Evolutionary conservation across 2,797 vertebrate species (phyloP).

Genomic region (Tangara arthus): DNA sequence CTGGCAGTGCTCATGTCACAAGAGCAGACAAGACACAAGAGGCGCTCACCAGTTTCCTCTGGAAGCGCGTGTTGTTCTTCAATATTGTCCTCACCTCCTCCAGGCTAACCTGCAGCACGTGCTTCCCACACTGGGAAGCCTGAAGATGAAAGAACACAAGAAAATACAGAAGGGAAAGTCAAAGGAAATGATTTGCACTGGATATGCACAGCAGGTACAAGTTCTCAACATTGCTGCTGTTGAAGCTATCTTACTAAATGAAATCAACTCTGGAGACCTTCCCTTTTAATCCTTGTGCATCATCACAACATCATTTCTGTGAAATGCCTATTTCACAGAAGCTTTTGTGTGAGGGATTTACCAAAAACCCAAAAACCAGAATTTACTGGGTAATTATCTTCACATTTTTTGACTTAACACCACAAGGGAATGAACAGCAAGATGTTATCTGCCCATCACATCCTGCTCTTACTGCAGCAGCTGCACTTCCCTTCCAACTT

Average conservation of each 20-base stretch:
- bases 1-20: background rate
- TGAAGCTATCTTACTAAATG: background rate
- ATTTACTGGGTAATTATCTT: background rate
- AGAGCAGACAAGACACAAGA: background rate
- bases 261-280: background rate
- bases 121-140: constrained; percentile 30
- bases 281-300: background rate
- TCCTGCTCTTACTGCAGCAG: background rate
- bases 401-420: background rate
- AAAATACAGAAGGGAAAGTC: background rate
- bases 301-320: background rate
- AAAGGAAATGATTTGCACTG: background rate
- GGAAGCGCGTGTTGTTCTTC: background rate
- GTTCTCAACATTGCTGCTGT: background rate
- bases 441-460: background rate
- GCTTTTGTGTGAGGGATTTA: background rate
- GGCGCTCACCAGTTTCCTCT: constrained; percentile 45
- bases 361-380: background rate
- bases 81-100: constrained; percentile 67
- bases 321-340: background rate
- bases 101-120: constrained; percentile 65
- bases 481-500: background rate
- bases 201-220: background rate
- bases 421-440: background rate
- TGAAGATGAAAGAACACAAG: background rate